phyloP scores from a whole-genome alignment of 2,888 invertebrate genomes.

The Shargacucullia verbasci region DNA sequence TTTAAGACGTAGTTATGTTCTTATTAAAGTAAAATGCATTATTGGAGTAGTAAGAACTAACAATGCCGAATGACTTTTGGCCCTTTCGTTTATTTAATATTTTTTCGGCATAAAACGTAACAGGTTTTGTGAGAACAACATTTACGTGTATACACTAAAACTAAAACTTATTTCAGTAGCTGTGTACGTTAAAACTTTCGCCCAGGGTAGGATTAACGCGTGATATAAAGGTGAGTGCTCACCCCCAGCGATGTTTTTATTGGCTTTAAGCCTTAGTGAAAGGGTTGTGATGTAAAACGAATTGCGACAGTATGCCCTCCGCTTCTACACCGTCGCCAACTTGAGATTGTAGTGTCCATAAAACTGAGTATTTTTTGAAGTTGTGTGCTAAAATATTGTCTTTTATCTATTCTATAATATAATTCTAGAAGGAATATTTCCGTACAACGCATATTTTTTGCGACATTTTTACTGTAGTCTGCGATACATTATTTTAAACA shows the following conservation, averaged over 20 bases:
- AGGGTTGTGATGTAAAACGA: slow-evolving; percentile 65
- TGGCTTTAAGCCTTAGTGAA: slow-evolving; percentile 59
- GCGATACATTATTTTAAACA: too few relatives aligned
- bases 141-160: slow-evolving; percentile 29
- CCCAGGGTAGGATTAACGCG: slow-evolving; percentile 57
- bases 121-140: slow-evolving; percentile 9
- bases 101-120: slow-evolving; percentile 1
- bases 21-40: too few relatives aligned
- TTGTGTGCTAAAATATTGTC: too few relatives aligned
- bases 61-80: too few relatives aligned
- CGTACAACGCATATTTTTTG: too few relatives aligned
- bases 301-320: slow-evolving; percentile 53
- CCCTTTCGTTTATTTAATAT: too few relatives aligned
- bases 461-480: too few relatives aligned
- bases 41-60: too few relatives aligned
- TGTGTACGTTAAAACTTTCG: slow-evolving; percentile 50
- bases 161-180: slow-evolving; percentile 46
- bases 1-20: too few relatives aligned
- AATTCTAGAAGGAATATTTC: too few relatives aligned
- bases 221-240: slow-evolving; percentile 60
- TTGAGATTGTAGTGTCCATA: slow-evolving; percentile 37
- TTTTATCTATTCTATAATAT: too few relatives aligned
- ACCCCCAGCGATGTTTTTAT: slow-evolving; percentile 62
- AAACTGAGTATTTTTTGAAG: too few relatives aligned
- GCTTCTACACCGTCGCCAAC: slow-evolving; percentile 28